These are phyloP conservation scores for Cheilosia pagana DNA, from an alignment of 2,888 invertebrate genomes.

Conservation along the genomic window DNA sequence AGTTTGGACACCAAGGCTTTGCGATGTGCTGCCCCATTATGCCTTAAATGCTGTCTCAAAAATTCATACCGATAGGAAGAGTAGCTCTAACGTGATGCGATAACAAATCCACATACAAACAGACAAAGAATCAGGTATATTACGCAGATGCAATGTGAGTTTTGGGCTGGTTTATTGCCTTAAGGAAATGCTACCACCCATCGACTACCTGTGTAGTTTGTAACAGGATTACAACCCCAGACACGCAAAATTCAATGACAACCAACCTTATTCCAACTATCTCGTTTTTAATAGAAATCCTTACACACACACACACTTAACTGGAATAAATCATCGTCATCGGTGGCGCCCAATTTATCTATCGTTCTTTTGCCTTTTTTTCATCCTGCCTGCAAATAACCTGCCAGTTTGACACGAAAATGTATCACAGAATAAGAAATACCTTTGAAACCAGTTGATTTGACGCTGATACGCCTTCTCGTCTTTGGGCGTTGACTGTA, in stretches of 20 bases:
- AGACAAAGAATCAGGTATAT: not conserved
- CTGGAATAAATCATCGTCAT: slow-evolving; percentile 47
- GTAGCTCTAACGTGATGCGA: not conserved
- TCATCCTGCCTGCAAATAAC: slow-evolving; percentile 28
- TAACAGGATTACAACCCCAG: too few relatives aligned
- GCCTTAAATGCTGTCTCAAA: too few relatives aligned
- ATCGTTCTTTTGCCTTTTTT: slow-evolving; percentile 2
- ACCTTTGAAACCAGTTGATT: slow-evolving; percentile 48
- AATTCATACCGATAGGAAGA: too few relatives aligned
- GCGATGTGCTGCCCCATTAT: too few relatives aligned
- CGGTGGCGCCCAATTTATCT: slow-evolving; percentile 45
- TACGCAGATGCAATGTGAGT: too few relatives aligned
- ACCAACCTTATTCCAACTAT: not conserved
- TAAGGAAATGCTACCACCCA: too few relatives aligned
- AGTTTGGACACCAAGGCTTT: too few relatives aligned
- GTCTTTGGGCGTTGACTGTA: slow-evolving; percentile 34
- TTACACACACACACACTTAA: slow-evolving; percentile 14
- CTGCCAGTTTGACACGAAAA: slow-evolving; percentile 39
- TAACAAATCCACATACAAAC: not conserved
- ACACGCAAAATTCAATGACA: not conserved
- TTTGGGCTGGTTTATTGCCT: not conserved
- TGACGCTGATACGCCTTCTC: slow-evolving; percentile 31
- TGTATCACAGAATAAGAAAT: slow-evolving; percentile 28
- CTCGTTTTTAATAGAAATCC: slow-evolving; percentile 23
- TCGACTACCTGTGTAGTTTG: too few relatives aligned